Evolutionary conservation across 2,888 invertebrate species (phyloP).

Genomic region (Timema podura): DNA sequence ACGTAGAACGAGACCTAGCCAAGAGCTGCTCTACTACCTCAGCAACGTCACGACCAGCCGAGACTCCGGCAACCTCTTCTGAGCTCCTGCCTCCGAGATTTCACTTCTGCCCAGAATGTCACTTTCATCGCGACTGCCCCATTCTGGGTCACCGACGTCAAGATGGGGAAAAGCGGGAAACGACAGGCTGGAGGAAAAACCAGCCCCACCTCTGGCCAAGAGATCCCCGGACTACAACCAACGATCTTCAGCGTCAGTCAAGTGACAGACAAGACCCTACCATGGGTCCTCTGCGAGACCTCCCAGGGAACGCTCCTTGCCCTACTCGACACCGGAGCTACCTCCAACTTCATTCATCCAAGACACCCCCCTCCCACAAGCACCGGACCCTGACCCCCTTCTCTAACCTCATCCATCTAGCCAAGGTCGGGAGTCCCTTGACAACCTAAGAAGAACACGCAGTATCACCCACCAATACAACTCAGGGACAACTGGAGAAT

Average conservation of each 20-base stretch:
- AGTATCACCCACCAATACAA: too few relatives aligned
- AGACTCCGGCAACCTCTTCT: background rate
- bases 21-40: background rate
- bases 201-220: background rate
- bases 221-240: background rate
- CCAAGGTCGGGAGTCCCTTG: too few relatives aligned
- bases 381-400: too few relatives aligned
- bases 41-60: background rate
- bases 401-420: too few relatives aligned
- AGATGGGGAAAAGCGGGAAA: background rate
- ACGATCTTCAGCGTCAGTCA: background rate
- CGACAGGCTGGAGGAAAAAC: background rate
- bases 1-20: background rate
- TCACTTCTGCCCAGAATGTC: background rate
- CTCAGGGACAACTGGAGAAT: too few relatives aligned
- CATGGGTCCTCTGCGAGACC: background rate
- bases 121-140: background rate
- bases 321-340: too few relatives aligned
- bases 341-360: too few relatives aligned
- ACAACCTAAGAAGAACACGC: too few relatives aligned
- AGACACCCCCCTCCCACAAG: too few relatives aligned
- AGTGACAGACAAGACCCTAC: background rate
- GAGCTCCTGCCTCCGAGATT: background rate
- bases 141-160: background rate
- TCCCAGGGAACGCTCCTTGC: too few relatives aligned